Percentiles rank a stretch among this genome's conserved stretches.
Conservation (phyloP, 2,113 vertebrate genomes). For the Neolamprologus caudopunctatus region DNA sequence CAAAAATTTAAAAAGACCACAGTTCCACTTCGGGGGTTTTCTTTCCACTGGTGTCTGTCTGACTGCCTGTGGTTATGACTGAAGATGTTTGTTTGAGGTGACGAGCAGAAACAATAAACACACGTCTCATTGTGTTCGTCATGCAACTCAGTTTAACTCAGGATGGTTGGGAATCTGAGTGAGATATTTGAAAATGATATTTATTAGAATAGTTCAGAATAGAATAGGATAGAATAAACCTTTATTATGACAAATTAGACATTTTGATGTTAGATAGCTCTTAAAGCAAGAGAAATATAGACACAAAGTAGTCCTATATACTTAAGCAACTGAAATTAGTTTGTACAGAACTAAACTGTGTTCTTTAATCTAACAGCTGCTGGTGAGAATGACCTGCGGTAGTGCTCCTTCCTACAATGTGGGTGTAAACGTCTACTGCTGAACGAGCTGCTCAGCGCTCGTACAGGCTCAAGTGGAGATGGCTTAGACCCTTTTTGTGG, state of each 20-base stretch:
- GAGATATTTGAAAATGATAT: not conserved
- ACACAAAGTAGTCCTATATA: not conserved
- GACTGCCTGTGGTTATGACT: not conserved
- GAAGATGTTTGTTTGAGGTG: not conserved
- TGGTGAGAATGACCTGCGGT: not conserved
- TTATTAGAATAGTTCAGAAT: not conserved
- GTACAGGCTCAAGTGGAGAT: not conserved
- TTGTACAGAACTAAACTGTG: not conserved
- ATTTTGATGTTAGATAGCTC: not conserved
- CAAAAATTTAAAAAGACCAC: not conserved
- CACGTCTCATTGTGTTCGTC: accelerated
- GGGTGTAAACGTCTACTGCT: not conserved
- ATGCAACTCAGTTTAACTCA: not conserved
- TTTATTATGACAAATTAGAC: not conserved
- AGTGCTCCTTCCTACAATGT: not conserved
- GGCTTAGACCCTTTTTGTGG: not conserved
- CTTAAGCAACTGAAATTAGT: not conserved
- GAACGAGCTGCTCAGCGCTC: accelerated
- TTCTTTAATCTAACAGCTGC: not conserved
- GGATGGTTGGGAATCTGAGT: not conserved
- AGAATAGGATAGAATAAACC: not conserved
- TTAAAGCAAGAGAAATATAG: not conserved
- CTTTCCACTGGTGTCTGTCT: accelerated
- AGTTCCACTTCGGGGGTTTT: not conserved
- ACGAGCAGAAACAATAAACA: not conserved